phyloP scores from a whole-genome alignment of 2,888 invertebrate species.

The Rhagium mordax region DNA sequence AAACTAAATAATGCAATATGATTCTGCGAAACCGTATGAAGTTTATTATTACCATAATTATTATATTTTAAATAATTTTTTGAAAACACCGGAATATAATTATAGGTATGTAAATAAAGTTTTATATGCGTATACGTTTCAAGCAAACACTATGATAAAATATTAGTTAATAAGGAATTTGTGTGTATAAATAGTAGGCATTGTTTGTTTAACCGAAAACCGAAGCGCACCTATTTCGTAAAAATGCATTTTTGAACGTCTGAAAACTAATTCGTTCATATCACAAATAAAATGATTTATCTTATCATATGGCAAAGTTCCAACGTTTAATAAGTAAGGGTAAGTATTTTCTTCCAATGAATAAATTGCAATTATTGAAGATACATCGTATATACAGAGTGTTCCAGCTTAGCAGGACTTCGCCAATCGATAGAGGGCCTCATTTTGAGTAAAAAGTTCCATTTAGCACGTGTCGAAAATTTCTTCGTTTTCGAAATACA shows the following conservation, averaged over 20 bases:
- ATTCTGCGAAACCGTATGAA: constrained; percentile 31
- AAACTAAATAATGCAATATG: constrained; percentile 14
- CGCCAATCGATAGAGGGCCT: no score
- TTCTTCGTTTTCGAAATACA: no score
- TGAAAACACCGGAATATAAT: neutral
- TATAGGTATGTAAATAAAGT: neutral
- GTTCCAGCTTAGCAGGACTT: no score
- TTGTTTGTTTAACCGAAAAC: neutral
- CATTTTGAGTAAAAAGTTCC: no score
- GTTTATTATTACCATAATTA: neutral
- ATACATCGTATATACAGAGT: no score
- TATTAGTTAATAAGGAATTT: neutral
- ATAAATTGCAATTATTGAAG: no score
- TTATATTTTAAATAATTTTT: neutral
- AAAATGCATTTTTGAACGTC: neutral
- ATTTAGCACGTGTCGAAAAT: no score
- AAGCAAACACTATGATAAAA: constrained; percentile 1
- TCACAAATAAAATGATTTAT: neutral
- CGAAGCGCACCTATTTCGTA: neutral
- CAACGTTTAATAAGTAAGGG: neutral
- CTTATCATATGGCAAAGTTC: neutral
- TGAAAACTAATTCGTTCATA: neutral
- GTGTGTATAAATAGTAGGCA: neutral
- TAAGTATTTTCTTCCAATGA: neutral
- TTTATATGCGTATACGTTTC: neutral